These are phyloP conservation scores for Sycobia sp. DNA, from an alignment of 1,140 invertebrate genomes.

Conservation along the genomic window DNA sequence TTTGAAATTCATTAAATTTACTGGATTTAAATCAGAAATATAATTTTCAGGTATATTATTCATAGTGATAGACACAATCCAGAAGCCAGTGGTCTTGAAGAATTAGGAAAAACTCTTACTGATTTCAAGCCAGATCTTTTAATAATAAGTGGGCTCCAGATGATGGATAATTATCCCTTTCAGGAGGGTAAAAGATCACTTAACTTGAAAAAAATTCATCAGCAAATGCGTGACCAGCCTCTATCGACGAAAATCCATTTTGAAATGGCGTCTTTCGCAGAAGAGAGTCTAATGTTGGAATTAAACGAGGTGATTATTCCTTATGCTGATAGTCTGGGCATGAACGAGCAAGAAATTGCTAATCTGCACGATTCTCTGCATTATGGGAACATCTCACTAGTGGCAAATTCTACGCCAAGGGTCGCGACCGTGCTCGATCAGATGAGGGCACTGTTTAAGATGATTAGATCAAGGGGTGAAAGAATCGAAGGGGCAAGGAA, in stretches of 20 bases:
- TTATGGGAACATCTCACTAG: conserved; percentile 75
- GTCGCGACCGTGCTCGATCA: conserved; percentile 82
- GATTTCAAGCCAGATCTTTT: conserved; percentile 75
- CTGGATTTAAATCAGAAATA: not conserved
- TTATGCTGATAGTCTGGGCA: conserved; percentile 83
- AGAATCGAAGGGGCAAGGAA: conserved; percentile 60
- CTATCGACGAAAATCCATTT: conserved; percentile 76
- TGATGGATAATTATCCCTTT: conserved; percentile 90
- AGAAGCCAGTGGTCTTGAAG: conserved; percentile 74
- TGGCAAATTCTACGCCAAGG: conserved; percentile 80
- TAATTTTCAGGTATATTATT: conserved; percentile 72
- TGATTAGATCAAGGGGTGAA: conserved; percentile 60
- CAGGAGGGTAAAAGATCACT: conserved; percentile 65
- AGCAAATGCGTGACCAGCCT: conserved; percentile 70
- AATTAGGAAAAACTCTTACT: conserved; percentile 69
- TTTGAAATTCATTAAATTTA: conserved; percentile 2
- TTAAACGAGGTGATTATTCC: conserved; percentile 74
- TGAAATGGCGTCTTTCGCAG: conserved; percentile 87
- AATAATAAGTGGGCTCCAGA: conserved; percentile 84
- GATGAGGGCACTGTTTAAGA: conserved; percentile 77
- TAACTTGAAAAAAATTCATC: conserved; percentile 70
- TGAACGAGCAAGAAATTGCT: conserved; percentile 88
- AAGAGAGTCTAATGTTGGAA: conserved; percentile 71
- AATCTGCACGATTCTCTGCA: conserved; percentile 75
- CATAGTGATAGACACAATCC: conserved; percentile 87